A percentile compares a stretch with the other conserved stretches of the same genome.
Evolutionary conservation across 37 sponge, comb jelly and placozoan genomes (phyloP).

Genomic region (Mnemiopsis leidyi): DNA sequence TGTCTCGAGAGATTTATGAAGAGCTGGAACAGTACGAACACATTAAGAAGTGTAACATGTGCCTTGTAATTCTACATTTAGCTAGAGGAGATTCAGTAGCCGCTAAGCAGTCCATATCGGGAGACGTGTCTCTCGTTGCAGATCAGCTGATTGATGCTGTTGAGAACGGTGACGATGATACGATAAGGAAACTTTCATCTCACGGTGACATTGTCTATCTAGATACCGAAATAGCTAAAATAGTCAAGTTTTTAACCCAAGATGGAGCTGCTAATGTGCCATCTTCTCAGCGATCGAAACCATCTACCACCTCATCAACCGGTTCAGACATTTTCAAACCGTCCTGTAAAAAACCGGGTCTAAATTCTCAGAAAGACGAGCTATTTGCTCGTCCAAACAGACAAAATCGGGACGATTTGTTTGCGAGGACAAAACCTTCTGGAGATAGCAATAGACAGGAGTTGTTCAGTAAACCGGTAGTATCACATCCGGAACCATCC

Average conservation of each 20-base stretch:
- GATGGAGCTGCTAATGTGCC: slow-evolving; percentile 34
- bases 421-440: background rate
- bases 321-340: background rate
- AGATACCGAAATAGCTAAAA: slow-evolving; percentile 53
- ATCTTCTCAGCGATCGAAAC: background rate
- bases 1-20: background rate
- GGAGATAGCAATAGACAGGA: background rate
- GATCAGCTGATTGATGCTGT: slow-evolving; percentile 19
- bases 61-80: slow-evolving; percentile 18
- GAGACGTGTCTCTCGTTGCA: background rate
- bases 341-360: background rate
- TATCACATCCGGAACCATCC: background rate
- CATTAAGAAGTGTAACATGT: slow-evolving; percentile 8
- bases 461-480: background rate
- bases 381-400: background rate
- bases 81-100: slow-evolving; percentile 24
- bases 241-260: slow-evolving; percentile 9
- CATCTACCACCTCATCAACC: background rate
- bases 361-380: background rate
- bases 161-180: background rate
- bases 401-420: background rate
- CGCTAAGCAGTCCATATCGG: background rate
- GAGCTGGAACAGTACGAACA: background rate
- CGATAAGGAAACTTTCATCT: background rate
- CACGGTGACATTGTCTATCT: slow-evolving; percentile 13